A percentile compares a stretch with the other conserved stretches of the same genome.
phyloP scores from a whole-genome alignment of 1,140 invertebrate genomes.

The Anastrepha ludens region DNA sequence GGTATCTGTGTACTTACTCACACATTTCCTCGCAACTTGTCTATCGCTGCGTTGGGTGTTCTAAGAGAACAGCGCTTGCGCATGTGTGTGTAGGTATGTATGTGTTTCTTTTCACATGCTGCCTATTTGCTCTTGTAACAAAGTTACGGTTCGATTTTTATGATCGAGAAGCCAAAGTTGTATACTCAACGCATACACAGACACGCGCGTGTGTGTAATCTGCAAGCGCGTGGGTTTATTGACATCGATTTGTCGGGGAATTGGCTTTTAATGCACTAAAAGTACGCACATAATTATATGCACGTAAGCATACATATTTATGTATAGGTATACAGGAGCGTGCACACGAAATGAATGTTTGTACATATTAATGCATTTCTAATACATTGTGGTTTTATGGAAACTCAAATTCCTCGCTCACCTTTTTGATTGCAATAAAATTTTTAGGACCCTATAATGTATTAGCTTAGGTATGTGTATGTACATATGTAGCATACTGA shows the following conservation, averaged over 20 bases:
- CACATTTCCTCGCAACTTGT: not conserved
- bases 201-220: not conserved
- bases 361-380: not conserved
- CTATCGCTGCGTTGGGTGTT: not conserved
- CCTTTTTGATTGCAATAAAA: not conserved
- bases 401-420: not conserved
- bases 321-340: not conserved
- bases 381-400: slow-evolving; percentile 45
- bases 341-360: not conserved
- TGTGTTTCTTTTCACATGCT: not conserved
- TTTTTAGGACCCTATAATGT: not conserved
- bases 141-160: slow-evolving; percentile 44
- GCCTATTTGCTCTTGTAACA: slow-evolving; percentile 17
- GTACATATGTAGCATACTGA: no score
- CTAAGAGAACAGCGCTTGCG: not conserved
- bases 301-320: not conserved
- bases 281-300: slow-evolving; percentile 21
- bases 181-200: not conserved
- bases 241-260: slow-evolving; percentile 48
- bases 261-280: slow-evolving; percentile 46
- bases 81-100: not conserved
- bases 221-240: slow-evolving; percentile 40
- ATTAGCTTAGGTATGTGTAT: not conserved
- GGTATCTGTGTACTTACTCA: not conserved
- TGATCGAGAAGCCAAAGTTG: slow-evolving; percentile 37